These are phyloP conservation scores for Ectemnius continuus DNA, from an alignment of 2,888 invertebrate genomes.

Conservation along the genomic window DNA sequence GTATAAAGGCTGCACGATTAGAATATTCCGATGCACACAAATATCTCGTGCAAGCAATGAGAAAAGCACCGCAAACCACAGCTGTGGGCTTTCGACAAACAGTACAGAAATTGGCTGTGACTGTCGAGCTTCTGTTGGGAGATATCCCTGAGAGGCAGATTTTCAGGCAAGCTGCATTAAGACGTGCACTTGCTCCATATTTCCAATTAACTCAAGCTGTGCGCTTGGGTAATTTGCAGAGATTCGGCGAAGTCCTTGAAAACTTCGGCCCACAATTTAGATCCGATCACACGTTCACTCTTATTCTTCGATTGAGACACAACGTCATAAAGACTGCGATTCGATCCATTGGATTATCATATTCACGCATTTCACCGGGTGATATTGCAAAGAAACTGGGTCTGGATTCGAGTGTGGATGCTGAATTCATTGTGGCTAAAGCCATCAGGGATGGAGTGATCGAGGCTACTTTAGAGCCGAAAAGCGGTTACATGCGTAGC, in stretches of 20 bases:
- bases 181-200: slow-evolving; percentile 95
- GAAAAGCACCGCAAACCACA: slow-evolving; percentile 98
- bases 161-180: slow-evolving; percentile 93
- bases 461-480: slow-evolving; percentile 97
- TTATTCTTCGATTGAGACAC: slow-evolving; percentile 96
- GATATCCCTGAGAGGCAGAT: slow-evolving; percentile 98
- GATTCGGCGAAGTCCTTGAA: slow-evolving; percentile 95
- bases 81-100: slow-evolving; percentile 99
- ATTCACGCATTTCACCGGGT: slow-evolving; percentile 95
- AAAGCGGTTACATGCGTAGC: slow-evolving; percentile 97
- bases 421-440: slow-evolving; percentile 99
- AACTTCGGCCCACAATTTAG: slow-evolving; percentile 95
- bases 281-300: slow-evolving; percentile 95
- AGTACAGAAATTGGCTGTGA: slow-evolving; percentile 95
- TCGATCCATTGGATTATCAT: slow-evolving; percentile 96
- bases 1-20: slow-evolving; percentile 98
- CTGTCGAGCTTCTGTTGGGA: slow-evolving; percentile 95
- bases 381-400: slow-evolving; percentile 97
- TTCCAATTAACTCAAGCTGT: slow-evolving; percentile 99
- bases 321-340: slow-evolving; percentile 99
- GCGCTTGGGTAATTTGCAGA: slow-evolving; percentile 94
- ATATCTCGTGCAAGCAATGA: slow-evolving; percentile 86
- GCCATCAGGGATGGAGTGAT: slow-evolving; percentile 99
- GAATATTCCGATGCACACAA: slow-evolving; percentile 99
- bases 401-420: slow-evolving; percentile 97